Evolutionary conservation across 2,888 invertebrate species (phyloP), one percentile per base, ranked within the genome.

Genomic region (Yponomeuta cagnagella): DNA sequence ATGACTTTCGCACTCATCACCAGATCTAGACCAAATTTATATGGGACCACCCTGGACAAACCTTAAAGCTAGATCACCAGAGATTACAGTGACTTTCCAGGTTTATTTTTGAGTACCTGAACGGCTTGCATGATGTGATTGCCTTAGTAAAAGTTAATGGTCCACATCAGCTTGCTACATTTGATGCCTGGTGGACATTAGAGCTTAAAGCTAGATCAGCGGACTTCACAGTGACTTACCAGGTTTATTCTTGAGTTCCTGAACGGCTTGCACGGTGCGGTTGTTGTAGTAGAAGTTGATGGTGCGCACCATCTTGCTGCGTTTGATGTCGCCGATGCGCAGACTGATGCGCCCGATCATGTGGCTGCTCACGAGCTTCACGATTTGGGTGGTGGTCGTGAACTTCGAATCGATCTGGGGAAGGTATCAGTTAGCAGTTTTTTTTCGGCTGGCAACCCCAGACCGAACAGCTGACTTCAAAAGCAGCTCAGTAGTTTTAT

Each of bases 221-320:
- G 5, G 37, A 37, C 4, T 37, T 37, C 37, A 8, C 43, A 43
- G 43, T 43, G 43, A 43, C 68, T 52, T 10, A 93, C 94, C 94
- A 12, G 98, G 98, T 78, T 97, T 97, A 84, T 99, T 99, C 90
- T 99, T 99, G 64, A 99, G 92, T 84, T 99, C 99, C 33, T 99
- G 98, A 4, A 99, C 98, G 0, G 98, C 98, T 83, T 98, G 98
- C 0, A 99, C 98, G 70, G 95, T 96, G 71, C 98, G 94, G 85
- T 98, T 98, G 86, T 98, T 99, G 92, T 99, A 99, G 89, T 97
- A 99, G 78, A 99, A 96, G 87, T 98, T 98, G 80, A 99, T 96
- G 1, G 97, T 97, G 73, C 98, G 95, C 71, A 99, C 98, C 98
- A 99, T 99, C 93, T 99, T 98, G 71, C 97, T 97, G 73, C 98